phyloP scores from a whole-genome alignment of 2,113 vertebrate genomes.

The Daubentonia madagascariensis region DNA sequence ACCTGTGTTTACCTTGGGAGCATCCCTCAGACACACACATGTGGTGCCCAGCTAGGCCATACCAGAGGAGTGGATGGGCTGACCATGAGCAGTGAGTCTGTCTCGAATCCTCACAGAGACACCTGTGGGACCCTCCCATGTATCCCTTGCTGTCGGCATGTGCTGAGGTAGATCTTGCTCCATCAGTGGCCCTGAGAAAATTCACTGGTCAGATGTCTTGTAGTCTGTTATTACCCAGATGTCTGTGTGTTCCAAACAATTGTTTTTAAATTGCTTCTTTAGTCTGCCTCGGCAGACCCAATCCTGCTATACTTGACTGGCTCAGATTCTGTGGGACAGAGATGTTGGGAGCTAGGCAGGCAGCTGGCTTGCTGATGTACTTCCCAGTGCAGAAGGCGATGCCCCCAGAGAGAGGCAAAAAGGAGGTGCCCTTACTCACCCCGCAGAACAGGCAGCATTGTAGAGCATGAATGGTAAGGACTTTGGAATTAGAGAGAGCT shows the following conservation, averaged over 20 bases:
- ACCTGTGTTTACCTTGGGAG: background rate
- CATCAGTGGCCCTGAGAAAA: slow-evolving; percentile 65
- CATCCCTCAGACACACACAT: background rate
- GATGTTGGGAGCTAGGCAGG: background rate
- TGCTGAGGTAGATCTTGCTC: slow-evolving; percentile 38
- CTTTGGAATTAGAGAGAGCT: background rate
- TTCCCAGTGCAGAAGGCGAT: background rate
- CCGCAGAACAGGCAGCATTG: background rate
- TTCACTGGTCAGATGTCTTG: slow-evolving; percentile 74
- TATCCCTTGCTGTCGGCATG: background rate
- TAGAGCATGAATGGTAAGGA: background rate
- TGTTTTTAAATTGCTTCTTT: slow-evolving; percentile 80
- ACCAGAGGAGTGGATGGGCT: fast-evolving
- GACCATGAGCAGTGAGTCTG: background rate
- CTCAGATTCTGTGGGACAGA: slow-evolving; percentile 25
- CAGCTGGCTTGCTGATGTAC: background rate
- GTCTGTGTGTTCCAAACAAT: slow-evolving; percentile 75
- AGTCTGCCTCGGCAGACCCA: slow-evolving; percentile 59
- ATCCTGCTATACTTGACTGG: slow-evolving; percentile 52
- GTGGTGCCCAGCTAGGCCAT: background rate
- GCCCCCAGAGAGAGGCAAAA: background rate
- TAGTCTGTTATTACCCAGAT: slow-evolving; percentile 75
- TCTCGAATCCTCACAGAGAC: background rate
- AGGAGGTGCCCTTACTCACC: no score
- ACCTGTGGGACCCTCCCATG: background rate